Evolutionary conservation across 2,888 invertebrate species (phyloP).

Genomic region (Orgyia antiqua): DNA sequence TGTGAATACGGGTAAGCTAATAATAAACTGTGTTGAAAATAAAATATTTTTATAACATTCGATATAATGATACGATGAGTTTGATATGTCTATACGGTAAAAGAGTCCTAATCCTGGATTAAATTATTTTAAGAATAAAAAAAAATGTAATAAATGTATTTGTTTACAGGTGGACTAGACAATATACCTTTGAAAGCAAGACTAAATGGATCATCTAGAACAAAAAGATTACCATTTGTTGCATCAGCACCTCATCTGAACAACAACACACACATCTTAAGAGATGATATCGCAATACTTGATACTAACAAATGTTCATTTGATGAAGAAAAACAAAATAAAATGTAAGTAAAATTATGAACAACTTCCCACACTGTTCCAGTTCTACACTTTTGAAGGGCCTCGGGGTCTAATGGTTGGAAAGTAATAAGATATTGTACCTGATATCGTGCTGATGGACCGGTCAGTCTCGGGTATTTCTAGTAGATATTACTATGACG

Average conservation of each 20-base stretch:
- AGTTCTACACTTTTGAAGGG: neutral
- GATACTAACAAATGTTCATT: conserved; percentile 16
- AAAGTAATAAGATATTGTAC: too few relatives aligned
- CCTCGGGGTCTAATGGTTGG: neutral
- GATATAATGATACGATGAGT: too few relatives aligned
- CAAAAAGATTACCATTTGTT: conserved; percentile 51
- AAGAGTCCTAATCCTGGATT: too few relatives aligned
- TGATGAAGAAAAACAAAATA: conserved; percentile 23
- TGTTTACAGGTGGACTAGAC: conserved; percentile 40
- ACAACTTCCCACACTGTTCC: neutral
- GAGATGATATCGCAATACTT: conserved; percentile 25
- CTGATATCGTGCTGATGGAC: too few relatives aligned
- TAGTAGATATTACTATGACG: too few relatives aligned
- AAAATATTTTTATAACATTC: too few relatives aligned
- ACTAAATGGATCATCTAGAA: conserved; percentile 18
- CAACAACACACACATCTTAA: conserved; percentile 37
- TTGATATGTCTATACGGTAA: too few relatives aligned
- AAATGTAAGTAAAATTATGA: conserved; percentile 24
- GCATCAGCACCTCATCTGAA: conserved; percentile 64
- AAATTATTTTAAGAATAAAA: too few relatives aligned
- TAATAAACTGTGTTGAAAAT: too few relatives aligned
- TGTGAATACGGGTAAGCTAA: too few relatives aligned
- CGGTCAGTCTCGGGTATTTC: too few relatives aligned
- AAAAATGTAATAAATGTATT: too few relatives aligned
- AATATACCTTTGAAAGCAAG: conserved; percentile 24